A percentile compares a stretch with the other conserved stretches of the same genome.
phyloP scores from a whole-genome alignment of 1,140 invertebrate genomes.

The Bombus soroeensis region DNA sequence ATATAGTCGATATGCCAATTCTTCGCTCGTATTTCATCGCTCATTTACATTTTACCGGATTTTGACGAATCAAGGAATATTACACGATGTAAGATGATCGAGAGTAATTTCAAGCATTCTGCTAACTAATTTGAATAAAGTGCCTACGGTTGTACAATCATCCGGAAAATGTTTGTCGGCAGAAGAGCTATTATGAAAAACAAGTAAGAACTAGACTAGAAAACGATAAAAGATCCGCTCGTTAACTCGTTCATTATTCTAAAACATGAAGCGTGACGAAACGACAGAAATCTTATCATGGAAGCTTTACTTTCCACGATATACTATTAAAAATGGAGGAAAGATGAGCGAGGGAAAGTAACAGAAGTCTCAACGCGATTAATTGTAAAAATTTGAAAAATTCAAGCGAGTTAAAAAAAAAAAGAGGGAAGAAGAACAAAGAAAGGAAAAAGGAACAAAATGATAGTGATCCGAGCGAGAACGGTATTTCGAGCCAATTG shows the following conservation, averaged over 20 bases:
- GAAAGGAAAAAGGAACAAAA: neutral
- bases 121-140: neutral
- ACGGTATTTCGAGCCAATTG: neutral
- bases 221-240: conserved; percentile 53
- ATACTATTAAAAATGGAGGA: neutral
- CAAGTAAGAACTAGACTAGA: conserved; percentile 59
- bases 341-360: neutral
- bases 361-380: conserved; percentile 1
- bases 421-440: neutral
- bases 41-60: neutral
- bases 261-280: conserved; percentile 13
- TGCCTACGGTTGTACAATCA: neutral
- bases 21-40: neutral
- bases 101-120: neutral
- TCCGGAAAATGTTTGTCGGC: neutral
- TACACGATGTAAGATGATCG: too few species aligned
- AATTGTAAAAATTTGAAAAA: conserved; percentile 40
- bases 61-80: neutral
- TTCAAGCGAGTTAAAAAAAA: neutral
- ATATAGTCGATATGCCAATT: neutral
- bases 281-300: neutral
- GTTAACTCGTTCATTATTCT: conserved; percentile 28
- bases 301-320: neutral
- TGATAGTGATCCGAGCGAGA: neutral
- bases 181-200: conserved; percentile 19